Evolutionary conservation across 2,888 invertebrate genomes (phyloP).

Genomic region (Gymnocheta viridis): DNA sequence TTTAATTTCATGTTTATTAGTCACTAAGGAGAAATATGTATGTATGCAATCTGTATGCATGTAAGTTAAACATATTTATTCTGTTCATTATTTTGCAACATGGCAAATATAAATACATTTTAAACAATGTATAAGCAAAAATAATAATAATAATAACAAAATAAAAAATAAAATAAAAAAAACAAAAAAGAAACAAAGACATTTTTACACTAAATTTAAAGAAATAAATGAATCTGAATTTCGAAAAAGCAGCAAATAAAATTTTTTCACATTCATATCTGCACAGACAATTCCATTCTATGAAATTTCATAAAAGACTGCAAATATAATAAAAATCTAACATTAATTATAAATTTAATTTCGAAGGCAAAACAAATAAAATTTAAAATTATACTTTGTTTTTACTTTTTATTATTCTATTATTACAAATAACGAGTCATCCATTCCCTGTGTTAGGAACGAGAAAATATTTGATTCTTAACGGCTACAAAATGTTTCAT

Average conservation of each 20-base stretch:
- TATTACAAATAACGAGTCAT: conserved; percentile 29
- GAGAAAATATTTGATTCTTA: conserved; percentile 47
- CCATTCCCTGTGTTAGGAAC: conserved; percentile 1
- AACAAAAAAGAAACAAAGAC: background rate
- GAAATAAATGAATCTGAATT: conserved; percentile 64
- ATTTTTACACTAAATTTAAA: conserved; percentile 64
- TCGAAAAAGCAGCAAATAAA: conserved; percentile 14
- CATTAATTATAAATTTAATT: conserved; percentile 60
- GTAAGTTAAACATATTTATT: conserved; percentile 5
- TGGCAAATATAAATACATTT: conserved; percentile 18
- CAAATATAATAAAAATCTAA: conserved; percentile 9
- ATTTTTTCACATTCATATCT: background rate
- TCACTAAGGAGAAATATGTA: conserved; percentile 50
- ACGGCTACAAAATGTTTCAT: conserved; percentile 54
- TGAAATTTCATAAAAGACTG: background rate
- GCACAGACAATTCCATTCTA: conserved; percentile 3
- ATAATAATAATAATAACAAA: background rate
- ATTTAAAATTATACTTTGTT: conserved; percentile 14
- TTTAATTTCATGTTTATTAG: conserved; percentile 47
- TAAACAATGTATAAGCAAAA: conserved; percentile 42
- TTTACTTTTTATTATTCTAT: conserved; percentile 23
- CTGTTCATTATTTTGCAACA: conserved; percentile 33
- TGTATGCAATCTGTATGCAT: too few species aligned
- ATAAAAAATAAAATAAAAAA: conserved; percentile 6
- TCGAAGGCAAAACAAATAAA: conserved; percentile 43